phyloP scores from a whole-genome alignment of 1,140 invertebrate species.

The Manduca sexta region DNA sequence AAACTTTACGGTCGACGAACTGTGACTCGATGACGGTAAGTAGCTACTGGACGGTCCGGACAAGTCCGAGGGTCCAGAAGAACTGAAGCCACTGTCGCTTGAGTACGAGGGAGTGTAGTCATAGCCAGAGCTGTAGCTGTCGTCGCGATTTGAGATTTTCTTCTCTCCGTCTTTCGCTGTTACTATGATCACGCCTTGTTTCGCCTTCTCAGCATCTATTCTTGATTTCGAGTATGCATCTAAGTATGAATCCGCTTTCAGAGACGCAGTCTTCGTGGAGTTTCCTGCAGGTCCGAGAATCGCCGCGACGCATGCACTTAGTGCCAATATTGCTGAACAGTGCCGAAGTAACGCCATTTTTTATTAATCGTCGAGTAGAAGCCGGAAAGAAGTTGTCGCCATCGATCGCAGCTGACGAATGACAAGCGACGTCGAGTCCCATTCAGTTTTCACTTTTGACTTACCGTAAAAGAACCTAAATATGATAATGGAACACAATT shows the following conservation, averaged over 20 bases:
- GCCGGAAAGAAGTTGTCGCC: constrained; percentile 56
- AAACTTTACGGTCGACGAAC: constrained; percentile 34
- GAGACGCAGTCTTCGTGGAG: constrained; percentile 33
- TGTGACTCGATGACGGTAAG: constrained; percentile 16
- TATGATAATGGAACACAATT: constrained; percentile 73
- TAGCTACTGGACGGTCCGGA: constrained; percentile 35
- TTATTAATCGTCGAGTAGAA: constrained; percentile 37
- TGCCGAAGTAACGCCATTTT: constrained; percentile 41
- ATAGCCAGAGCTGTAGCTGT: constrained; percentile 49
- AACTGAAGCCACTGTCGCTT: constrained; percentile 38
- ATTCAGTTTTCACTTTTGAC: constrained; percentile 72
- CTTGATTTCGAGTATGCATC: constrained; percentile 63
- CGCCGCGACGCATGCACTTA: constrained; percentile 40
- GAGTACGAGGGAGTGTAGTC: constrained; percentile 53
- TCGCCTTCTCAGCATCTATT: constrained; percentile 61
- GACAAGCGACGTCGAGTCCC: constrained; percentile 44
- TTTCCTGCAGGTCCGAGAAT: constrained; percentile 51
- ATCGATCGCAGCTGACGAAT: constrained; percentile 63
- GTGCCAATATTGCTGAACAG: constrained; percentile 31
- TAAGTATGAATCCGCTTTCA: constrained; percentile 57
- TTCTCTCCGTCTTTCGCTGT: constrained; percentile 65
- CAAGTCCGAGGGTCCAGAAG: constrained; percentile 24
- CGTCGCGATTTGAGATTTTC: constrained; percentile 59
- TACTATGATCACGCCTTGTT: constrained; percentile 60
- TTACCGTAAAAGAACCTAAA: constrained; percentile 71